Evolutionary conservation across 2,113 vertebrate species (phyloP), one percentile per base, ranked within the genome.

Genomic region (Bubo blakistoni): DNA sequence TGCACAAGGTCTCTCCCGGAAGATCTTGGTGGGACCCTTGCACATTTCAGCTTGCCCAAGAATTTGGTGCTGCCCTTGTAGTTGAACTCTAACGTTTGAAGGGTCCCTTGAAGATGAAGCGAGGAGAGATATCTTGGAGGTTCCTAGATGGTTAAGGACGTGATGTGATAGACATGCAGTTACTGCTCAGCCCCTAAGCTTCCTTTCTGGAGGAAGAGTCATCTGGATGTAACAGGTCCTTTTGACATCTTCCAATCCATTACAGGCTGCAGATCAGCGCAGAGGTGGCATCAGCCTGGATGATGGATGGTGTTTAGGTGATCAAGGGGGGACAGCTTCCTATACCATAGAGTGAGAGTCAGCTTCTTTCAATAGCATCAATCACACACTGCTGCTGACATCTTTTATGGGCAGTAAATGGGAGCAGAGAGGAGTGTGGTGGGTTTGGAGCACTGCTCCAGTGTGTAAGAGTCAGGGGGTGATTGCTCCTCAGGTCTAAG

Each of bases 391-490:
- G 52, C 51, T 78, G 78, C 88, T 86, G 86, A 19, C 0, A 4
- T 36, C 77, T 86, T 57, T 32, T 17, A 38, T 0, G 12, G 74
- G 30, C 62, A 26, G 44, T n/a, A 38, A 63, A 32, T 12, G 30
- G 87, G 49, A 91, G 72, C 44, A 58, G n/a, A 78, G 76, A 46
- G 72, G 30, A 86, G n/a, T 5, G 38, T 0, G 5, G 20, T n/a
- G 63, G 34, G 27, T 3, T 73, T 62, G 42, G 81, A 80, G 51
- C 3, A 1, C 30, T 46, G 36, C 47, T 72, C 13, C 54, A 54
- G n/a, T 0, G 0, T 19, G 18, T 16, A 9, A 26, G 34, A n/a
- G 32, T 8, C 29, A 36, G 27, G 17, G 16, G 13, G 1, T 49
- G 49, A n/a, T 32, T 54, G 42, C n/a, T 59, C 18, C 72, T 86